Conservation (phyloP, 1,140 invertebrate species). For the Aradophagus sp. region DNA sequence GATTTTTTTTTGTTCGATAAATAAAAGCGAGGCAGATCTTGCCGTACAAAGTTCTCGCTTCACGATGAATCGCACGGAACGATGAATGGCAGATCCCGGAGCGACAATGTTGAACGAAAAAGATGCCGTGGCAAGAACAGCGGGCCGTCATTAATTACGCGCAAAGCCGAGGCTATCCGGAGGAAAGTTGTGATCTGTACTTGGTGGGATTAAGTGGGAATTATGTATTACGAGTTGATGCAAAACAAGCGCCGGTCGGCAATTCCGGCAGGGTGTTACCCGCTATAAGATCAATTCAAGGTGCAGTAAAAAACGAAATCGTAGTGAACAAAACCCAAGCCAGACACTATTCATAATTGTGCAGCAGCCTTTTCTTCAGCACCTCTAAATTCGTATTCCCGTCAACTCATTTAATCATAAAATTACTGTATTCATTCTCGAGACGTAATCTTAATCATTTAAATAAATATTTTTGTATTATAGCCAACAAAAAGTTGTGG, state of each 20-base stretch:
- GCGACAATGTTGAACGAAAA: slow-evolving; percentile 36
- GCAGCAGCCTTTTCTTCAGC: too few species aligned
- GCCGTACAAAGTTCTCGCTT: slow-evolving; percentile 16
- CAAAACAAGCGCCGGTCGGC: slow-evolving; percentile 22
- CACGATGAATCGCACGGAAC: slow-evolving; percentile 17
- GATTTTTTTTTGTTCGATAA: slow-evolving; percentile 22
- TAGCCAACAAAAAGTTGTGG: too few species aligned
- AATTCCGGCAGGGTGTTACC: slow-evolving; percentile 27
- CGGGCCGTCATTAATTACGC: slow-evolving; percentile 40
- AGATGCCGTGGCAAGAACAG: slow-evolving; percentile 37
- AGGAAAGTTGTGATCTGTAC: slow-evolving; percentile 49
- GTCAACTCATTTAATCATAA: too few species aligned
- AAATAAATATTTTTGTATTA: too few species aligned
- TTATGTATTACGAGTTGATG: slow-evolving; percentile 46
- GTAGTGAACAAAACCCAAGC: too few species aligned
- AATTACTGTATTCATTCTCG: too few species aligned
- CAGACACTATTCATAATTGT: too few species aligned
- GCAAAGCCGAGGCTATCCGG: slow-evolving; percentile 20
- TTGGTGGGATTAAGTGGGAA: slow-evolving; percentile 45
- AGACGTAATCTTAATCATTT: too few species aligned
- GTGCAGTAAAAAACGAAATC: too few species aligned
- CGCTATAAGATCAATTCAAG: slow-evolving; percentile 12
- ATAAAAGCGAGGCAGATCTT: slow-evolving; percentile 22
- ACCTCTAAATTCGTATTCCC: too few species aligned
- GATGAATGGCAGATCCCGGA: slow-evolving; percentile 28